These are phyloP conservation scores for Acyrthosiphon pisum DNA, from an alignment of 1,140 invertebrate species.

Conservation along the genomic window DNA sequence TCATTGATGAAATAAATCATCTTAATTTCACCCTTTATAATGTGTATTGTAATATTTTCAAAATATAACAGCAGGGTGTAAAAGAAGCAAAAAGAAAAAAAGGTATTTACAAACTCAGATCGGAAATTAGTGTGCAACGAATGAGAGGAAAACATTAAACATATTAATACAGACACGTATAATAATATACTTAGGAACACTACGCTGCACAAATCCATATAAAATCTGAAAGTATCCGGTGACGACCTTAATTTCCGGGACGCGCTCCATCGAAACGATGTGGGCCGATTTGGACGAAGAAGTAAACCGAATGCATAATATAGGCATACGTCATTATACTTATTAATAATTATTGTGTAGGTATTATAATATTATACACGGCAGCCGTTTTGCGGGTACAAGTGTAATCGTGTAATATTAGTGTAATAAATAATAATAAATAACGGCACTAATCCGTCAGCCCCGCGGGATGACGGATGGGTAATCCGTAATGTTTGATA, in stretches of 20 bases:
- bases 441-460: neutral
- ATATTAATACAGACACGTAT: neutral
- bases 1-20: neutral
- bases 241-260: slow-evolving; percentile 33
- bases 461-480: neutral
- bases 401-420: neutral
- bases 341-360: neutral
- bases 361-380: neutral
- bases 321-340: neutral
- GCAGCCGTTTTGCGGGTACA: neutral
- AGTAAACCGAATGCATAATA: neutral
- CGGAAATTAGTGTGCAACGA: neutral
- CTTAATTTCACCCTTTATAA: neutral
- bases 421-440: neutral
- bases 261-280: neutral
- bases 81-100: neutral
- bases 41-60: neutral
- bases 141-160: neutral
- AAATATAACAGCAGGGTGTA: neutral
- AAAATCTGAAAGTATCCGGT: neutral
- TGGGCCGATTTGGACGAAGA: neutral
- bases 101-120: neutral
- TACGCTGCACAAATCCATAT: neutral
- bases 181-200: neutral
- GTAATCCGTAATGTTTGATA: neutral